Evolutionary conservation across 2,113 vertebrate species (phyloP).

Genomic region (Marmota monax): DNA sequence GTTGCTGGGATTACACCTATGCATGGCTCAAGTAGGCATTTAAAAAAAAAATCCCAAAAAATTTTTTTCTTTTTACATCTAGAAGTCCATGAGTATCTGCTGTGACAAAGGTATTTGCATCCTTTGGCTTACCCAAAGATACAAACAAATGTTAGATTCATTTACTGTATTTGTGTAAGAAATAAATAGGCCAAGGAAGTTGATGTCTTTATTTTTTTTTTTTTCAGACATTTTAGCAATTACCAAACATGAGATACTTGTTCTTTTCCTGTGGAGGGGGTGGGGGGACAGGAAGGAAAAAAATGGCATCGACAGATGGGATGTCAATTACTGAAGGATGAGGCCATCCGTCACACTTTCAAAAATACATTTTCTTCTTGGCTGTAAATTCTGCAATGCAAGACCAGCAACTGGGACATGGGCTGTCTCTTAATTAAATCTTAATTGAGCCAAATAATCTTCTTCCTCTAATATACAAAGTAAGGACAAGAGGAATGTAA

Average conservation of each 20-base stretch:
- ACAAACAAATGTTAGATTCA: not conserved
- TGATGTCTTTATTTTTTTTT: constrained; percentile 11
- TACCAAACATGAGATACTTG: not conserved
- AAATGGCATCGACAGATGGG: constrained; percentile 45
- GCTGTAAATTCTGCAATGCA: constrained; percentile 57
- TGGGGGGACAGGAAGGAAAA: not conserved
- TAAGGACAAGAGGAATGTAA: not conserved
- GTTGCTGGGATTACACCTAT: not conserved
- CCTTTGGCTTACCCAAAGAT: not conserved
- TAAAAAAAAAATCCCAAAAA: not conserved
- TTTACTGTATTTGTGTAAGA: not conserved
- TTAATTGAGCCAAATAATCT: constrained; percentile 57
- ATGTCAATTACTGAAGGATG: not conserved
- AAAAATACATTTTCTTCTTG: constrained; percentile 69
- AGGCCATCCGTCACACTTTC: not conserved
- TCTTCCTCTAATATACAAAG: constrained; percentile 57
- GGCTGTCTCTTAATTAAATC: constrained; percentile 48
- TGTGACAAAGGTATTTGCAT: not conserved
- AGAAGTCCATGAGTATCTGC: not conserved
- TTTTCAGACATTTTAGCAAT: constrained; percentile 42
- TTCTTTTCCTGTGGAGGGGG: not conserved
- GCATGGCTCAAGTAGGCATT: not conserved
- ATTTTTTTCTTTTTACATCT: not conserved
- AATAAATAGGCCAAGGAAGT: constrained; percentile 49
- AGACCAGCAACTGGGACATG: constrained; percentile 20